Evolutionary conservation across 2,113 vertebrate genomes (phyloP), one percentile per base, ranked within the genome.

Genomic region (Notechis scutatus): DNA sequence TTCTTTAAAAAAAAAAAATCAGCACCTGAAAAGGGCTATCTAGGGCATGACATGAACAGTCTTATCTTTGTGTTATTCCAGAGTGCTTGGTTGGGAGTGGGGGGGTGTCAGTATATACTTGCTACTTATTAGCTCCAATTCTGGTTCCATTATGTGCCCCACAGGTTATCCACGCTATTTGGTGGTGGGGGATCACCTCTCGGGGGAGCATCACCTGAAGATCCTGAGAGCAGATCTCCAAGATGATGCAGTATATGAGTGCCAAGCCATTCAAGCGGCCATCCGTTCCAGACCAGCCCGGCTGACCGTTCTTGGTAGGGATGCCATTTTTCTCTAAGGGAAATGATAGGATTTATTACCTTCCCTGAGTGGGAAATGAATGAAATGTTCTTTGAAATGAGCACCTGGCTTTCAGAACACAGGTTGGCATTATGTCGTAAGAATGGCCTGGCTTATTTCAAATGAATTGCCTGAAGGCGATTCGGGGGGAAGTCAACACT

Each of bases 161-260:
- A 50, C 98, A 99, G 99, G 99, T 91, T 99, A 99, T 26, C 99
- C 99, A 0, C 99, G 99, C 57, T 99, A 99, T 94, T 98, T 99
- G 90, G 99, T 99, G 21, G 98, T 99, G 93, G 99, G 99, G 23
- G 99, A 99, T 97, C 99, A 99, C 29, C 97, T 98, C 20, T 98
- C 98, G 0, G 99, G 99, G 0, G 99, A 99, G 90, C 99, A 99
- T 95, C 99, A 99, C 96, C 92, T 99, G 96, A 98, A 98, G 87
- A 99, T 99, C 95, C 98, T 99, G 95, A 96, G 98, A 18, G 99
- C 98, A 0, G 99, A 99, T 95, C 98, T 99, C 74, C 98, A 98
- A 93, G 99, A 99, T 39, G 99, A 99, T 0, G 99, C 99, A 0
- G 97, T 99, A 91, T 99, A 99, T 0, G 99, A 99, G 96, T 99